A percentile compares a stretch with the other conserved stretches of the same genome.
phyloP scores from a whole-genome alignment of 2,888 invertebrate species.

The Pammene aurita region DNA sequence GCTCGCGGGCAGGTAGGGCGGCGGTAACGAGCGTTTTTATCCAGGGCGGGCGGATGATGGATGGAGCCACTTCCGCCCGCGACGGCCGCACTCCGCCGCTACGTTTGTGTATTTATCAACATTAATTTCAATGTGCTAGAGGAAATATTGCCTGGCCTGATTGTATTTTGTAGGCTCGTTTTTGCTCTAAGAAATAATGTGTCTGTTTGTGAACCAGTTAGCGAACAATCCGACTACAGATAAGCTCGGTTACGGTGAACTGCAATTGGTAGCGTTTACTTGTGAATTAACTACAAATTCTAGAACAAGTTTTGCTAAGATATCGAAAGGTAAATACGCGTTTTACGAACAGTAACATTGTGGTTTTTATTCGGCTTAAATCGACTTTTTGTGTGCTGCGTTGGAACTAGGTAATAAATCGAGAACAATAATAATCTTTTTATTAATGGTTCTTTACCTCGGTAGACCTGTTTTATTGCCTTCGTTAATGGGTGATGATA shows the following conservation, averaged over 20 bases:
- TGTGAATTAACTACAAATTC: constrained; percentile 13
- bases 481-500: constrained; percentile 39
- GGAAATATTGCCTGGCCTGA: constrained; percentile 58
- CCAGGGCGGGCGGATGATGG: constrained; percentile 81
- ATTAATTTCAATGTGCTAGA: constrained; percentile 75
- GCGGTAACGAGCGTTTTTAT: constrained; percentile 82
- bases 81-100: constrained; percentile 72
- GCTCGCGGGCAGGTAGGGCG: constrained; percentile 45
- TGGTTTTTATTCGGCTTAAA: constrained; percentile 29
- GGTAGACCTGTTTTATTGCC: constrained; percentile 39
- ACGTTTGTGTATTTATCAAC: constrained; percentile 79
- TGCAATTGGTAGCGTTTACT: constrained; percentile 23
- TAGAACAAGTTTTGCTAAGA: not conserved
- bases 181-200: constrained; percentile 35
- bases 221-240: constrained; percentile 26
- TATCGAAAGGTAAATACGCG: constrained; percentile 1
- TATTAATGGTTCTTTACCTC: constrained; percentile 38
- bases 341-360: constrained; percentile 9
- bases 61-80: constrained; percentile 77
- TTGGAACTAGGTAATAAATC: constrained; percentile 39
- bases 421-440: constrained; percentile 41
- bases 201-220: constrained; percentile 32
- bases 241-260: constrained; percentile 20
- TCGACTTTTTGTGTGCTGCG: constrained; percentile 27
- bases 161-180: constrained; percentile 45